Base-by-base conservation (phyloP, 2,797 vertebrate species). In the Lutjanus argentimaculatus region DNA sequence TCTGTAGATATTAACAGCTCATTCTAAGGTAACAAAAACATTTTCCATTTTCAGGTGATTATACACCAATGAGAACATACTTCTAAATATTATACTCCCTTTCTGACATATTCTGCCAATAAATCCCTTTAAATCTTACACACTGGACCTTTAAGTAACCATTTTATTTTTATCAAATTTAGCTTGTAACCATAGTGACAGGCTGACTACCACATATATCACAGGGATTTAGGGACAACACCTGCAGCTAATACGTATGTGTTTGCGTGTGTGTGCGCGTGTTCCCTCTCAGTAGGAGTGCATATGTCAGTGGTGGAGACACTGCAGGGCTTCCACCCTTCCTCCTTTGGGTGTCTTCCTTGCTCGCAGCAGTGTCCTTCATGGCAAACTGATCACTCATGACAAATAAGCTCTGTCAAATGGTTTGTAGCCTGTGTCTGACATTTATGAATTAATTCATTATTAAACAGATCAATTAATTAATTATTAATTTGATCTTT, bases 301-400 rank as follows among this genome's bases (percentile, higher is more conserved):
- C 67, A 68, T 51, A 67, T 87, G 78, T 91, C 67, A 63, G 59
- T 77, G 81, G 59, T 83, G 69, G 78, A 79, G 46, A n/a, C 71
- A 14, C 83, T 48, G 72, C 66, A 59, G 79, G 86, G 16, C 21
- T 22, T 49, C 77, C 48, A 65, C 65, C 73, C 42, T 57, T 42
- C 82, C 80, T 72, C 75, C 66, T 86, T 21, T 82, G 79, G 85
- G 76, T 67, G 83, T 64, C 86, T 85, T 86, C 78, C 75, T 10
- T 77, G 67, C 85, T 84, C 76, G n/a, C 83, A 83, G 88, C 74
- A 43, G 73, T 48, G 25, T 68, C 66, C 68, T 69, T 86, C 61
- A 68, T 79, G 46, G 21, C 46, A 85, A 79, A 85, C 90, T 69
- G 85, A 80, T 73, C 67, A 80, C 65, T 78, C 57, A 40, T 72